phyloP scores from a whole-genome alignment of 2,113 vertebrate species.

The Pycnonotus jocosus region DNA sequence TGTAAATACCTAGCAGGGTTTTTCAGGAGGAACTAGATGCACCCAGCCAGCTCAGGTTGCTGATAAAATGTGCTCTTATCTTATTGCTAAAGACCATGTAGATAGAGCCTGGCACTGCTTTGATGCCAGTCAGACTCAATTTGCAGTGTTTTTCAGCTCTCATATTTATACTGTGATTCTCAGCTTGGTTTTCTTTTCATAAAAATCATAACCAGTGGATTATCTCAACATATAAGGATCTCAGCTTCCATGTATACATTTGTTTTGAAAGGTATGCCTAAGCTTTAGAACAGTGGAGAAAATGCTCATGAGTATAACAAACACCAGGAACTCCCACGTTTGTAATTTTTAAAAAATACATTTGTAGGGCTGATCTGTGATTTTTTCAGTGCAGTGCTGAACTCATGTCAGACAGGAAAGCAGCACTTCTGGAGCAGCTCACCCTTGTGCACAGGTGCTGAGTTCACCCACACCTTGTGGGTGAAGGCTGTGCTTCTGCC shows the following conservation, averaged over 20 bases:
- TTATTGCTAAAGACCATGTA: not conserved
- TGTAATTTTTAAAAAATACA: not conserved
- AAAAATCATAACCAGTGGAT: not conserved
- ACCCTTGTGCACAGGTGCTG: not conserved
- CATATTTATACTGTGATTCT: not conserved
- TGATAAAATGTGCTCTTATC: slow-evolving; percentile 20
- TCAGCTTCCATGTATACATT: not conserved
- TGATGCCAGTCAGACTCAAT: slow-evolving; percentile 2
- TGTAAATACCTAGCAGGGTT: not conserved
- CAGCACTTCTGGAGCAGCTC: not conserved
- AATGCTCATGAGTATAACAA: not conserved
- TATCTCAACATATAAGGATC: not conserved
- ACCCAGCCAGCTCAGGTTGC: not conserved
- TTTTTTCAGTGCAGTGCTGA: not conserved
- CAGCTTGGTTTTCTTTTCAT: not conserved
- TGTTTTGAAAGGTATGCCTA: not conserved
- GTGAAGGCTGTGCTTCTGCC: not conserved
- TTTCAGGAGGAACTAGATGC: not conserved
- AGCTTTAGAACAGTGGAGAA: not conserved
- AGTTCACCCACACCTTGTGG: not conserved
- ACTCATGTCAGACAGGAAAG: not conserved
- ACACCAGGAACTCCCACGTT: not conserved
- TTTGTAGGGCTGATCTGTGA: not conserved
- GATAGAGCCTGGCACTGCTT: not conserved
- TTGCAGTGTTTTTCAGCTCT: not conserved